Base-by-base conservation (phyloP, 2,113 vertebrate genomes). In the Eptesicus fuscus region DNA sequence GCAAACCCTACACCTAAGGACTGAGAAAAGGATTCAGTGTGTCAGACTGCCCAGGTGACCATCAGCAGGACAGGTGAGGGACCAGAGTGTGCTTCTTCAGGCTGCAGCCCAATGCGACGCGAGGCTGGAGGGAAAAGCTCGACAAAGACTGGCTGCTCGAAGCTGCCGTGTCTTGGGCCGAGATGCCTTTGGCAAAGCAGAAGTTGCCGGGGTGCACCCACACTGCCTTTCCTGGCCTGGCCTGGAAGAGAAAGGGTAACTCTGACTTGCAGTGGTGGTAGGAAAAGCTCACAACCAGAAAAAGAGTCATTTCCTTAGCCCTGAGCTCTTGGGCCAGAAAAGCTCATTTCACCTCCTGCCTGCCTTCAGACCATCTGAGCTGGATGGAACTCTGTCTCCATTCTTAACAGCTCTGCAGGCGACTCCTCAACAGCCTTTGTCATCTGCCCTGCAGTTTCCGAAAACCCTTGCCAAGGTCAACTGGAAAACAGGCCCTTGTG, bases 401-500 rank as follows among this genome's bases (percentile, higher is more conserved):
- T 56, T 73, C 90, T 51, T 10, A 69, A 70, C 40, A 49, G 70
- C 14, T 65, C 47, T 85, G 44, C 73, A 32, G 42, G n/a, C 59
- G 25, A 37, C 30, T 82, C n/a, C 28, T 88, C 53, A 25, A 20
- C 28, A 63, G 61, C 3, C 37, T 25, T 65, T 76, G 61, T 71
- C 44, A 9, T 65, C 53, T 83, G 18, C 59, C 63, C 59, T 63
- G 69, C 5, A 9, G 61, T 78, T 70, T 92, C 83, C 61, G 51
- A 83, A 86, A 93, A 83, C 7, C 20, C 73, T 65, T 35, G 71
- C n/a, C 85, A 76, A 92, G 78, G 32, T 71, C 78, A 69, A 74
- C 47, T 32, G 84, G 96, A 95, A 95, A 92, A 85, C 11, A 80
- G 51, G 84, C 47, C 92, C 76, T 79, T 40, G 56, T 95, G 74